Conservation (phyloP, 2,888 invertebrate genomes). For the Schizotus pectinicornis region DNA sequence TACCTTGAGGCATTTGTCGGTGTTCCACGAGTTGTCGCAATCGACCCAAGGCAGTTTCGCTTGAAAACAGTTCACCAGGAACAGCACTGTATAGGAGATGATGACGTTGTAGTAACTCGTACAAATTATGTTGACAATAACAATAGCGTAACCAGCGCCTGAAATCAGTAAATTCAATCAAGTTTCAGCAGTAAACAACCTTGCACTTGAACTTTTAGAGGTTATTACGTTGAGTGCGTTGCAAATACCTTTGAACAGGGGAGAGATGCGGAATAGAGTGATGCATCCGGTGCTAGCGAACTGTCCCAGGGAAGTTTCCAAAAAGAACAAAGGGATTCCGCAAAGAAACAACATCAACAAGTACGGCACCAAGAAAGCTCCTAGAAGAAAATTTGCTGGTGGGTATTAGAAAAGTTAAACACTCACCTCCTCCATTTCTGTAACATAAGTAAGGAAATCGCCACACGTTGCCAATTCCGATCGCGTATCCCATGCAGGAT, state of each 20-base stretch:
- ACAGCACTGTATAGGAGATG: constrained; percentile 83
- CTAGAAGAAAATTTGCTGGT: constrained; percentile 56
- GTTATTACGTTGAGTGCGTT: constrained; percentile 1
- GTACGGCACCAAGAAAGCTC: constrained; percentile 89
- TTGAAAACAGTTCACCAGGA: constrained; percentile 74
- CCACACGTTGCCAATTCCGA: constrained; percentile 87
- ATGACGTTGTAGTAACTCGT: constrained; percentile 86
- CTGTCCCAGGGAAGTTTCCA: constrained; percentile 87
- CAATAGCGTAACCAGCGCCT: constrained; percentile 87
- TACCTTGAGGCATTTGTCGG: constrained; percentile 72
- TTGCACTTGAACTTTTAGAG: neutral
- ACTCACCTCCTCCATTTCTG: constrained; percentile 82
- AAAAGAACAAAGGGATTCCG: constrained; percentile 86
- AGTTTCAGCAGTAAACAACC: neutral
- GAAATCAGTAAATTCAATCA: constrained; percentile 35
- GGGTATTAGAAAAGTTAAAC: constrained; percentile 2
- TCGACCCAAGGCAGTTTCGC: constrained; percentile 76
- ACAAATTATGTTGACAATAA: constrained; percentile 80
- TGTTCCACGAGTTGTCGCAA: constrained; percentile 85
- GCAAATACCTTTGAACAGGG: constrained; percentile 80
- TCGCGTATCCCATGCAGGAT: constrained; percentile 83
- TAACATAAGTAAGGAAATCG: constrained; percentile 87
- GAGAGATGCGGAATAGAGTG: constrained; percentile 79
- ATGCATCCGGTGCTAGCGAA: constrained; percentile 83
- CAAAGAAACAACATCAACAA: constrained; percentile 79